A percentile compares a stretch with the other conserved stretches of the same genome.
These are phyloP conservation scores for Fulica atra DNA, from an alignment of 2,113 vertebrate genomes.

Conservation along the genomic window DNA sequence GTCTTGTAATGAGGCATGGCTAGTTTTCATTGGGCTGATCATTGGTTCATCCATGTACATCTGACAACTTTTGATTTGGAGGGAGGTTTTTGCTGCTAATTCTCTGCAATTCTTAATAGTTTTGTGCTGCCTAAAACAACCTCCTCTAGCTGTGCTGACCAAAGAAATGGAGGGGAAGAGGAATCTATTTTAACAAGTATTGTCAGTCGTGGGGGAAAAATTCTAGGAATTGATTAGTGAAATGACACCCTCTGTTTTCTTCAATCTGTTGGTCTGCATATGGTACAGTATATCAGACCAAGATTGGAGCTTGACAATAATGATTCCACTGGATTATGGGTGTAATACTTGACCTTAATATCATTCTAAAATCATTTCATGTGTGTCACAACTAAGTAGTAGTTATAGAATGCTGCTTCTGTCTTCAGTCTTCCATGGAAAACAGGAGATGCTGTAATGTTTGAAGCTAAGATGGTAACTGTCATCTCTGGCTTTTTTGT, in stretches of 20 bases:
- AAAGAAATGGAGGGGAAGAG: neutral
- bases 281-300: neutral
- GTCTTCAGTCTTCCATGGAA: neutral
- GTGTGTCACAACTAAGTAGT: neutral
- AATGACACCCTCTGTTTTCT: neutral
- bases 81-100: neutral
- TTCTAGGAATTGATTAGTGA: neutral
- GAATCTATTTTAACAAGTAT: neutral
- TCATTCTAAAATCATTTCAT: neutral
- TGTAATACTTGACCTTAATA: neutral
- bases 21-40: neutral
- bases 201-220: neutral
- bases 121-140: neutral
- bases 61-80: neutral
- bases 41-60: neutral
- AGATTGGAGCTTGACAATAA: neutral
- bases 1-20: neutral
- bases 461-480: neutral
- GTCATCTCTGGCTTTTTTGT: neutral
- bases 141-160: neutral
- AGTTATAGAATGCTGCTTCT: neutral
- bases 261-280: neutral
- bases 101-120: neutral
- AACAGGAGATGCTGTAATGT: neutral
- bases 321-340: neutral